Base-by-base conservation (phyloP, 2,888 invertebrate genomes). In the Augochlorella aurata region DNA sequence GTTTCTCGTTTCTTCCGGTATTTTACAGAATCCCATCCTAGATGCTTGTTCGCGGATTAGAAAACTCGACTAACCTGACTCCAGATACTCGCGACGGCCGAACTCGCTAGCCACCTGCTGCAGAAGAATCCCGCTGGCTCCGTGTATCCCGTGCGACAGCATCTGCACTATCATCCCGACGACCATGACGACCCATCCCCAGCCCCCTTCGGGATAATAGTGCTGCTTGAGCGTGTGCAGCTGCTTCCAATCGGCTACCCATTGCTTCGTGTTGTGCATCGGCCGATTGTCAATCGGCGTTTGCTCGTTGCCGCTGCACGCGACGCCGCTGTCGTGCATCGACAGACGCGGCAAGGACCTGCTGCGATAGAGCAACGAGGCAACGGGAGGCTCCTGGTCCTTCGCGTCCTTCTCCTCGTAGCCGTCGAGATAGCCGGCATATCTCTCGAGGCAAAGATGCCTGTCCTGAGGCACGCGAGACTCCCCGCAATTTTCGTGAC, bases 151-250 rank as follows among this genome's bases (percentile, higher is more conserved):
- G 90, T 97, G 96, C 29, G 96, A 95, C 52, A 98, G 94, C 50
- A 97, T 94, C 93, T 97, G 97, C 54, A 96, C 97, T 44, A 97
- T 93, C 38, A 97, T 95, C 24, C 96, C 97, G 45, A 96, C 96
- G 24, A 95, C 94, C 1, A 97, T 95, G 73, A 97, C 96, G 74
- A 97, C 95, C 97, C 97, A 98, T 9, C 97, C 98, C 97, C 97
- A 97, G 0, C 97, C 97, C 10, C 97, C 97, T 94, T 97, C 97
- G 50, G 97, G 97, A 93, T 97, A 97, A 94, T 97, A 97, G 91
- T 97, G 97, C 90, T 97, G 96, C 86, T 96, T 96, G 86, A 96
- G 94, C 12, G 96, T 96, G 77, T 96, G 94, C 88, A 96, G 94
- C 89, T 95, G 95, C 74, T 95, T 93, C 69, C 95, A 90, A 90